A percentile compares a stretch with the other conserved stretches of the same genome.
These are phyloP conservation scores for Caenorhabditis japonica DNA, from an alignment of 2,888 invertebrate genomes.

Conservation along the genomic window DNA sequence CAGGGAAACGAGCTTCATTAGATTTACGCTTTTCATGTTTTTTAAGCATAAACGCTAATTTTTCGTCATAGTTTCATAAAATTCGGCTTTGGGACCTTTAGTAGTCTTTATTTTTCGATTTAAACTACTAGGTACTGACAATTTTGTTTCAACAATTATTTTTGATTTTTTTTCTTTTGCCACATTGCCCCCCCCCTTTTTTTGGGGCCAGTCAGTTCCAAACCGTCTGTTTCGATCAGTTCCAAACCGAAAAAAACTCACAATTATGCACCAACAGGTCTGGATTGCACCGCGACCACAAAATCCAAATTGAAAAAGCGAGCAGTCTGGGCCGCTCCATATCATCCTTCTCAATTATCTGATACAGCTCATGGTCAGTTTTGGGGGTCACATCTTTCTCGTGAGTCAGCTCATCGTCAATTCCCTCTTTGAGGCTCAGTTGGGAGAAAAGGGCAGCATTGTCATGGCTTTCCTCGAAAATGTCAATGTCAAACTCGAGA, in stretches of 20 bases:
- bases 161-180: no score
- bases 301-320: slow-evolving; percentile 70
- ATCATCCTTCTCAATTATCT: slow-evolving; percentile 65
- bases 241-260: no score
- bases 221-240: no score
- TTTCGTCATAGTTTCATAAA: no score
- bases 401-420: slow-evolving; percentile 55
- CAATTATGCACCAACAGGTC: slow-evolving; percentile 67
- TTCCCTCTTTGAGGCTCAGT: slow-evolving; percentile 59
- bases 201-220: no score
- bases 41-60: no score
- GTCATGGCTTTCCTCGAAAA: slow-evolving; percentile 70
- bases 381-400: slow-evolving; percentile 57
- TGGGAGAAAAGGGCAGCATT: slow-evolving; percentile 51
- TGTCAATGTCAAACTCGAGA: slow-evolving; percentile 71
- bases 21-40: no score
- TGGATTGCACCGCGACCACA: slow-evolving; percentile 66
- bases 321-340: slow-evolving; percentile 66
- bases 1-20: neutral
- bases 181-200: no score
- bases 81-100: no score
- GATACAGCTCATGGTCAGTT: slow-evolving; percentile 61
- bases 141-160: no score
- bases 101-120: no score
- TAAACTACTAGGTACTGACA: no score